Percentiles rank a stretch among this genome's conserved stretches.
Conservation (phyloP, 2,113 vertebrate species). For the Laticauda colubrina region DNA sequence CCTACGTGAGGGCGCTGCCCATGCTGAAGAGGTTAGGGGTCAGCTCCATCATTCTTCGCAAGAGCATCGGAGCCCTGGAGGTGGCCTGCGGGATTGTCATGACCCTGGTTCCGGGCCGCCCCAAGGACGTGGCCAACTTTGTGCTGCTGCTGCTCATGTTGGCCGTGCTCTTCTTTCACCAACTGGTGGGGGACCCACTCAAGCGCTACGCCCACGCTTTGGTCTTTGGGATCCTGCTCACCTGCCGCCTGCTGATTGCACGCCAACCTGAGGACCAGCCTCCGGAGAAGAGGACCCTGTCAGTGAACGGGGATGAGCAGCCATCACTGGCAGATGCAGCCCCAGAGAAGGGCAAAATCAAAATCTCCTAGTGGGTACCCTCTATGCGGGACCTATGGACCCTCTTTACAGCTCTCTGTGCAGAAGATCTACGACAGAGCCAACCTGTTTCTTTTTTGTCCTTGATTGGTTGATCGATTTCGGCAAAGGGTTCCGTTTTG, state of each 20-base stretch:
- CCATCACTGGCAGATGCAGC: conserved; percentile 63
- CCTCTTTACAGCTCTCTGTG: conserved; percentile 63
- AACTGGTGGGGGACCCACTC: conserved; percentile 94
- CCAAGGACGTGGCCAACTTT: conserved; percentile 97
- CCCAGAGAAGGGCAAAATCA: conserved; percentile 91
- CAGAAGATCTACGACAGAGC: conserved; percentile 54
- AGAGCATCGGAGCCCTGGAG: conserved; percentile 92
- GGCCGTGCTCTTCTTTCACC: conserved; percentile 95
- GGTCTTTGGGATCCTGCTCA: conserved; percentile 96
- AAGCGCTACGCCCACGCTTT: conserved; percentile 95
- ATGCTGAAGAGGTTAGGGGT: conserved; percentile 93
- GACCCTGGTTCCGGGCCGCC: conserved; percentile 90
- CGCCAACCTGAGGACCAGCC: conserved; percentile 88
- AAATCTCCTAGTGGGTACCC: conserved; percentile 81
- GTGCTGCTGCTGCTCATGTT: conserved; percentile 91
- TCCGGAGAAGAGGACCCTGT: conserved; percentile 78
- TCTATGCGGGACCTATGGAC: conserved; percentile 54
- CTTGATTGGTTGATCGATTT: conserved; percentile 26
- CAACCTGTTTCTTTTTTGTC: conserved; percentile 44
- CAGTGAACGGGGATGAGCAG: conserved; percentile 73
- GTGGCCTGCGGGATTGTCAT: conserved; percentile 92
- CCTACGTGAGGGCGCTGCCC: conserved; percentile 92
- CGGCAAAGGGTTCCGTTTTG: conserved; percentile 62
- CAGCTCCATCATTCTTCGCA: conserved; percentile 92
- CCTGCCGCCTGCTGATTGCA: conserved; percentile 92